phyloP scores from a whole-genome alignment of 2,888 invertebrate genomes.

The Dermolepida albohirtum region DNA sequence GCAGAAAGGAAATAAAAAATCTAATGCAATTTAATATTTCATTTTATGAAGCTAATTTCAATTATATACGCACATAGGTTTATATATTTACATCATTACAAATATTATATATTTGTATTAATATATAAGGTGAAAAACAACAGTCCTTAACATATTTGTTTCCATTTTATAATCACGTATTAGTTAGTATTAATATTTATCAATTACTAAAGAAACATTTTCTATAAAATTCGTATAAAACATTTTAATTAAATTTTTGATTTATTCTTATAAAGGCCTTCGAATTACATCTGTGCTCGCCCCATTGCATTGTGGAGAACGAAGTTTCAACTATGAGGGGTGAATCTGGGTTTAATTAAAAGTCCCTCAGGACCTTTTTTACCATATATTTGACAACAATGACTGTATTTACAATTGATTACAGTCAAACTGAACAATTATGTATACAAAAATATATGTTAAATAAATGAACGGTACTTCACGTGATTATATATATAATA shows the following conservation, averaged over 20 bases:
- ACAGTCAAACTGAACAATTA: conserved; percentile 11
- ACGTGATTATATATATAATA: neutral
- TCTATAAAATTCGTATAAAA: conserved; percentile 5
- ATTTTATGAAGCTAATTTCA: too few species aligned
- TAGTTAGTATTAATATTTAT: neutral
- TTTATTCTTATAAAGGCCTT: conserved; percentile 27
- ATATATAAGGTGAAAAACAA: too few species aligned
- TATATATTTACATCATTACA: too few species aligned
- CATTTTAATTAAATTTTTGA: conserved; percentile 36
- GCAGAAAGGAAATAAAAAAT: too few species aligned
- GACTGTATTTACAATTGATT: conserved; percentile 37
- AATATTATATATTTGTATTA: too few species aligned
- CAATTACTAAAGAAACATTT: neutral
- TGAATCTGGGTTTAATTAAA: conserved; percentile 64
- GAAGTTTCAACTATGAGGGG: conserved; percentile 53
- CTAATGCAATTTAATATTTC: too few species aligned
- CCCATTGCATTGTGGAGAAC: conserved; percentile 9
- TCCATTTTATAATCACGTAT: too few species aligned
- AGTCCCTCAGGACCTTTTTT: conserved; percentile 62
- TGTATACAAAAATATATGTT: neutral
- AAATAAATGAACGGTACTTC: neutral
- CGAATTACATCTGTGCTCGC: conserved; percentile 23
- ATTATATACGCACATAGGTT: too few species aligned
- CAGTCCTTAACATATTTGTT: too few species aligned
- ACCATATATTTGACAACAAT: conserved; percentile 52